Evolutionary conservation across 2,113 vertebrate genomes (phyloP), one percentile per base, ranked within the genome.

Genomic region (Harpagus bidentatus): DNA sequence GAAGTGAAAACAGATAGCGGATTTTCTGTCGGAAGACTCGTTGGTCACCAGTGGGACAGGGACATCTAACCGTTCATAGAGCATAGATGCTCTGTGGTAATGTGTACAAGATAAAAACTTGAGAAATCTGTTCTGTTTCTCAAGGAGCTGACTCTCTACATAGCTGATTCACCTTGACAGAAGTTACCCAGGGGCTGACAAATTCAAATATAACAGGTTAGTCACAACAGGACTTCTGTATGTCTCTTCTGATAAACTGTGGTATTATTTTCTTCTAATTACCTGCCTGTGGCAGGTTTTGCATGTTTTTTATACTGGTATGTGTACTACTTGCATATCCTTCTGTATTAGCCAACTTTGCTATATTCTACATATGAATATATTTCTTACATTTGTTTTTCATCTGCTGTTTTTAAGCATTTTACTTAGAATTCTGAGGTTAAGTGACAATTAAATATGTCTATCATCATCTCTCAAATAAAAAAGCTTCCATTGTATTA

Each of bases 191-290:
- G 40, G 28, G 91, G 91, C 81, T 91, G 45, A 77, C 16, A 92
- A 88, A 88, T 83, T 90, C 71, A 61, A 88, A 59, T 80, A 85
- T 91, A 91, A 85, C 45, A 80, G 78, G 87, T 96, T 83, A 82
- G 79, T 93, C 74, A 83, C 82, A 94, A 53, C 65, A 93, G 62
- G 89, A 62, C 70, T 94, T 91, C 28, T 82, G 5, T 42, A 32
- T 79, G 56, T 93, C 81, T 89, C 29, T 84, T 89, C 66, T 65
- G 45, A 91, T 93, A 91, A 95, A 77, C 62, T 45, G 11, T 85
- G 53, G 10, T 89, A 42, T 48, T 89, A 16, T 62, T 94, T 94
- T 89, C 36, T 79, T 91, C 85, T 85, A 66, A 94, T 90, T 89
- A 90, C 58, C 81, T 91, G 83, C 70, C 81, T 80, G 18, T 95